Evolutionary conservation across 2,113 vertebrate genomes (phyloP).

Genomic region (Plecotus auritus): DNA sequence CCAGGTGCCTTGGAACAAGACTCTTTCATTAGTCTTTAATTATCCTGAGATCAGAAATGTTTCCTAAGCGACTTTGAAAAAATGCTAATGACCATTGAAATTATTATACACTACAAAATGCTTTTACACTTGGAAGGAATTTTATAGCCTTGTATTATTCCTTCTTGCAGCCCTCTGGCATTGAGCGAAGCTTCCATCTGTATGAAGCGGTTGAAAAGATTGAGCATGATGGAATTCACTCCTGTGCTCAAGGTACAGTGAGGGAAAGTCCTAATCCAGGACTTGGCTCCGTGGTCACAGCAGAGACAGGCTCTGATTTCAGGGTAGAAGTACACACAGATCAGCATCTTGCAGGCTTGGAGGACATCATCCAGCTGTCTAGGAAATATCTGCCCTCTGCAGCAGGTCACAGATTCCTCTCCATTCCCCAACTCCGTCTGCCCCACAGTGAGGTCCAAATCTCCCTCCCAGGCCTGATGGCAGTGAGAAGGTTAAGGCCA

Average conservation of each 20-base stretch:
- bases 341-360: background rate
- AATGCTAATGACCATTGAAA: constrained; percentile 2
- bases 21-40: constrained; percentile 48
- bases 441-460: background rate
- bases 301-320: background rate
- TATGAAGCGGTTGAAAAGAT: background rate
- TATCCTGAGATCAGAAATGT: constrained; percentile 45
- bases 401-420: background rate
- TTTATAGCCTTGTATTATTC: background rate
- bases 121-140: background rate
- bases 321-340: background rate
- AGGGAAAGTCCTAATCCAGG: background rate
- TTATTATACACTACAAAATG: background rate
- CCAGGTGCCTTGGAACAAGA: background rate
- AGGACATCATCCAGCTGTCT: fast-evolving
- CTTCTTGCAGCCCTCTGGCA: background rate
- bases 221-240: background rate
- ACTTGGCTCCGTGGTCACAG: background rate
- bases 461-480: too few relatives aligned
- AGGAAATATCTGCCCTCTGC: background rate
- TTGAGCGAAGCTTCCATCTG: background rate
- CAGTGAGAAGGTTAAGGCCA: fast-evolving
- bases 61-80: constrained; percentile 50
- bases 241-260: background rate
- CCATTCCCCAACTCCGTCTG: fast-evolving